These are phyloP conservation scores for Labeo catla DNA, from an alignment of 2,113 vertebrate genomes.

Conservation along the genomic window DNA sequence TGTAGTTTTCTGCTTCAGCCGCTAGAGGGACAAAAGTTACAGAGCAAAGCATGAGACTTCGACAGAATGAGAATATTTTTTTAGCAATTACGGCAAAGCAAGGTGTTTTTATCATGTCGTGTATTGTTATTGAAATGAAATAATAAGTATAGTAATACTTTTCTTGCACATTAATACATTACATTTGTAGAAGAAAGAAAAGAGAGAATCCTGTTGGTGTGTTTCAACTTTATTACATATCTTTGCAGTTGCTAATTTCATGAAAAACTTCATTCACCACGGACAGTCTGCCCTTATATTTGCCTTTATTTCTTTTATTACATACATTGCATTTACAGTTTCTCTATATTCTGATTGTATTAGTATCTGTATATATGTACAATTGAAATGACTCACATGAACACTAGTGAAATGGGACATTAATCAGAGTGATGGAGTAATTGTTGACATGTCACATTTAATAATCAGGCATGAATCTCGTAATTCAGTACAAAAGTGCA, in stretches of 20 bases:
- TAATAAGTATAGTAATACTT: no score
- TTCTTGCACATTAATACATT: not conserved
- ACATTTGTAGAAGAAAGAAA: not conserved
- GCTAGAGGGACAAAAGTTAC: no score
- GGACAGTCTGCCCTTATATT: slow-evolving; percentile 22
- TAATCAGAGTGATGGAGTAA: not conserved
- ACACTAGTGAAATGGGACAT: slow-evolving; percentile 28
- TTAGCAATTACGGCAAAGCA: no score
- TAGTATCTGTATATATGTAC: slow-evolving; percentile 40
- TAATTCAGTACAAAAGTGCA: slow-evolving; percentile 14
- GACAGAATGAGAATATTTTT: no score
- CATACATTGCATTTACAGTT: slow-evolving; percentile 49
- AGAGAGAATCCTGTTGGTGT: not conserved
- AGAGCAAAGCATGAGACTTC: no score
- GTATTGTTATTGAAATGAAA: no score
- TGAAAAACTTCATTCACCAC: slow-evolving; percentile 1
- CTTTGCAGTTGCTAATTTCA: not conserved
- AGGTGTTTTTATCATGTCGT: no score
- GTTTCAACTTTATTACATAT: slow-evolving; percentile 19
- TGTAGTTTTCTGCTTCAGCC: no score
- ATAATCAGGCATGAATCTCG: not conserved
- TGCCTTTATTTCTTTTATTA: slow-evolving; percentile 51
- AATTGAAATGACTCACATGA: slow-evolving; percentile 20
- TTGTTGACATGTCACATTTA: not conserved
- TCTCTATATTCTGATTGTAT: slow-evolving; percentile 47